Evolutionary conservation across 2,888 invertebrate species (phyloP), one percentile per base, ranked within the genome.

Genomic region (Liopterus haemorrhoidalis): DNA sequence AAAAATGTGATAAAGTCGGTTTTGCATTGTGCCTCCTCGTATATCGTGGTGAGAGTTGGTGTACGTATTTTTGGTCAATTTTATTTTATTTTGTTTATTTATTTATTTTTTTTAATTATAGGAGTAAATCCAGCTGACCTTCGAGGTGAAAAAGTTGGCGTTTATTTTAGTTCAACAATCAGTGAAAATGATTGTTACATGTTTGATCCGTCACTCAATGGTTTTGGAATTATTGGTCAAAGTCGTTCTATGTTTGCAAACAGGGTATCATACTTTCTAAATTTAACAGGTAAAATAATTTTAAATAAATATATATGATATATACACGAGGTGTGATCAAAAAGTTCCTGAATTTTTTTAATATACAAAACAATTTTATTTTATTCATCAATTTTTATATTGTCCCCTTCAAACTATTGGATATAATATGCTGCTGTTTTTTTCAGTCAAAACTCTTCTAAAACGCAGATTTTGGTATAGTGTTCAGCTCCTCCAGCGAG

Each of bases 221-320:
- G 82, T 20, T 82, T 82, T 64, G 75, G 76, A 38, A 71, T 83
- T 58, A 77, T 79, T 41, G 82, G 82, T 2, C 81, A 81, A 67
- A 87, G 88, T 54, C 79, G 91, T 49, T 89, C 92, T 12, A 94
- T 95, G 94, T 79, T 95, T 69, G 86, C 94, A 11, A 95, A 95
- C 69, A 79, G 95, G 40, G 79, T 95, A 54, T 93, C 94, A 0
- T 95, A 88, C 66, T 85, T 85, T 73, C 75, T 96, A 49, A 93
- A 93, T 35, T 75, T 91, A 16, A 85, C 85, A 59, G 93, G 95
- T 18, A 53, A 18, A 6, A n/a, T n/a, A n/a, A n/a, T n/a, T n/a
- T 11, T 11, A 3, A 16, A 6, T 8, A 16, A 33, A 9, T 2
- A 16, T 32, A 14, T n/a, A 5, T 3, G 16, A 31, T 4, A n/a